phyloP scores from a whole-genome alignment of 2,797 vertebrate species.

The Paratrypauchen microcephalus region DNA sequence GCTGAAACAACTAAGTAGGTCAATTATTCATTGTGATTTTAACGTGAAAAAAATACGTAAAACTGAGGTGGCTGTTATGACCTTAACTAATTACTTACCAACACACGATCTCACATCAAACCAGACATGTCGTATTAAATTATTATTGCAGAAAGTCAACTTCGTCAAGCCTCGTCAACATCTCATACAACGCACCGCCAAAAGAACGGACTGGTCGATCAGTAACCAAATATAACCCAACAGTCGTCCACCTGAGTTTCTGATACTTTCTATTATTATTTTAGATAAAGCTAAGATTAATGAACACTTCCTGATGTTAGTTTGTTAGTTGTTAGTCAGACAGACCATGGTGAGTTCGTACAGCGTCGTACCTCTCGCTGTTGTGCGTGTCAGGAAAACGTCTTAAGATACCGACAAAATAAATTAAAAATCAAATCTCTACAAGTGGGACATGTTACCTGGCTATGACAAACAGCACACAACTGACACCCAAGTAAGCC shows the following conservation, averaged over 20 bases:
- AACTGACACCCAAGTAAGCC: slow-evolving; percentile 99
- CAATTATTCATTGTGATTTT: too few relatives aligned
- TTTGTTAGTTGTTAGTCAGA: slow-evolving; percentile 31
- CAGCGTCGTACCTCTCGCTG: slow-evolving; percentile 25
- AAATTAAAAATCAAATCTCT: slow-evolving; percentile 24
- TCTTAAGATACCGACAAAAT: neutral
- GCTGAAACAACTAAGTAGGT: too few relatives aligned
- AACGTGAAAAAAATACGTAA: too few relatives aligned
- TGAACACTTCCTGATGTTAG: neutral
- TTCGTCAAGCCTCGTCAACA: too few relatives aligned
- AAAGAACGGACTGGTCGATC: neutral
- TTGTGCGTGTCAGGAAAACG: slow-evolving; percentile 38
- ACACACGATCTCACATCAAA: too few relatives aligned
- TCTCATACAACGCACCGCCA: too few relatives aligned
- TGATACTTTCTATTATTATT: neutral
- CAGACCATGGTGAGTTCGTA: slow-evolving; percentile 15
- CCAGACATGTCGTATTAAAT: too few relatives aligned
- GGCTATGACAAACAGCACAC: slow-evolving; percentile 99
- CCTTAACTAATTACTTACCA: too few relatives aligned
- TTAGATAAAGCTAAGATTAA: slow-evolving; percentile 2
- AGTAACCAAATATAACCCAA: neutral
- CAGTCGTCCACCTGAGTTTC: too few relatives aligned
- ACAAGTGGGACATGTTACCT: slow-evolving; percentile 91
- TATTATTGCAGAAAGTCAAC: too few relatives aligned
- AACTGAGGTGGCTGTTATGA: too few relatives aligned